phyloP scores from a whole-genome alignment of 1,140 invertebrate genomes.

The Bombyx mandarina region DNA sequence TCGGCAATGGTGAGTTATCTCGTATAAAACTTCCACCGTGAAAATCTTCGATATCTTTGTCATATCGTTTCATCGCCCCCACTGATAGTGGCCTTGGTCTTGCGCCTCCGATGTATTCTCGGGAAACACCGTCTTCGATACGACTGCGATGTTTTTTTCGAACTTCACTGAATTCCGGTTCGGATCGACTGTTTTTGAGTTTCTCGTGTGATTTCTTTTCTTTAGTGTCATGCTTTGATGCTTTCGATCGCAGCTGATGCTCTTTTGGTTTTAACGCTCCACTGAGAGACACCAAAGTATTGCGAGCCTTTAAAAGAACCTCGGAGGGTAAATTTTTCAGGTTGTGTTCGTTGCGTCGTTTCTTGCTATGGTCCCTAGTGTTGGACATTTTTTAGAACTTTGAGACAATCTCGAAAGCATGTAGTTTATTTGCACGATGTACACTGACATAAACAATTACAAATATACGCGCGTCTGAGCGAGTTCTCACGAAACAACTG shows the following conservation, averaged over 20 bases:
- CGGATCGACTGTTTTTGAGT: constrained; percentile 48
- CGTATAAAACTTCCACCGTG: constrained; percentile 30
- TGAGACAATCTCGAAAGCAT: constrained; percentile 15
- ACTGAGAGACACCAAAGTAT: constrained; percentile 45
- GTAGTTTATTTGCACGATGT: constrained; percentile 25
- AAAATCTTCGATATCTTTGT: constrained; percentile 33
- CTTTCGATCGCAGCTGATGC: constrained; percentile 23
- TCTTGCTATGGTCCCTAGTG: constrained; percentile 44
- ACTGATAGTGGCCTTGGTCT: constrained; percentile 49
- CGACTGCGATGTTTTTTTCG: constrained; percentile 49
- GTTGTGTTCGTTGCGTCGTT: constrained; percentile 34
- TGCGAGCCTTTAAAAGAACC: constrained; percentile 52
- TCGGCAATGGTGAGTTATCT: constrained; percentile 29
- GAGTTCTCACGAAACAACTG: constrained; percentile 49
- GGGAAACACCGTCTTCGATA: constrained; percentile 27
- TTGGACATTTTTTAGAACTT: constrained; percentile 35
- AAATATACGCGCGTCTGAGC: constrained; percentile 32
- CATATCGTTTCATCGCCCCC: constrained; percentile 43
- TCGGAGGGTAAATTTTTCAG: constrained; percentile 50
- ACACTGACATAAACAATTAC: constrained; percentile 12
- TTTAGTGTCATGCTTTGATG: constrained; percentile 32
- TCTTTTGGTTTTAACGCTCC: constrained; percentile 53
- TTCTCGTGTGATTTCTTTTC: constrained; percentile 36
- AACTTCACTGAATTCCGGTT: constrained; percentile 51
- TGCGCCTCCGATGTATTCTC: constrained; percentile 20